These are phyloP conservation scores for Rhagoletis pomonella DNA, from an alignment of 1,140 invertebrate species.

Conservation along the genomic window DNA sequence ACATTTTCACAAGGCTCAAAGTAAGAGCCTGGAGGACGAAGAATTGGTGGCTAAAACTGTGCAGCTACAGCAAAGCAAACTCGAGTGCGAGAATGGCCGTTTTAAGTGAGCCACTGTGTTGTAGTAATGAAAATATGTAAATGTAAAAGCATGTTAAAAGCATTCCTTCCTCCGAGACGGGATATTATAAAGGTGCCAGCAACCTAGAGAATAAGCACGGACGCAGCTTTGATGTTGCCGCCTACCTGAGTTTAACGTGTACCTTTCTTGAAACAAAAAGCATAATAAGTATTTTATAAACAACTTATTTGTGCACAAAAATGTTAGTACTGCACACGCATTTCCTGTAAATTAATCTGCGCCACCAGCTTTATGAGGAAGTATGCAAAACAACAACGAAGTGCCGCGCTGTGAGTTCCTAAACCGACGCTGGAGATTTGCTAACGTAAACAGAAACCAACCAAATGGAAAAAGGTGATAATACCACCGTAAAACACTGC, in stretches of 20 bases:
- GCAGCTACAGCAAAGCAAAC: neutral
- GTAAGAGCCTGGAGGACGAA: neutral
- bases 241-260: neutral
- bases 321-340: neutral
- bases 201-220: neutral
- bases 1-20: neutral
- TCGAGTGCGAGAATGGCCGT: too few relatives aligned
- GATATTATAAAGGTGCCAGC: neutral
- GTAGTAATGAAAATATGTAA: neutral
- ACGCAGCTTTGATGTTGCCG: neutral
- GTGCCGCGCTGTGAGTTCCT: neutral
- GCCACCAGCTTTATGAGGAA: neutral
- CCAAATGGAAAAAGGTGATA: neutral
- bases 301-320: neutral
- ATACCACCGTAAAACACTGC: neutral
- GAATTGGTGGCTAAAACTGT: neutral
- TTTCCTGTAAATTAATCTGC: neutral
- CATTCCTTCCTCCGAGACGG: neutral
- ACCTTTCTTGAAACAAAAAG: neutral
- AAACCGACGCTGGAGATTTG: neutral
- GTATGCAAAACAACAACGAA: neutral
- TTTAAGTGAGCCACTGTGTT: neutral
- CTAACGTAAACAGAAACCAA: neutral
- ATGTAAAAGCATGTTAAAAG: conserved; percentile 19
- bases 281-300: neutral